Base-by-base conservation (phyloP, 2,888 invertebrate species). In the Dendrolimus houi region DNA sequence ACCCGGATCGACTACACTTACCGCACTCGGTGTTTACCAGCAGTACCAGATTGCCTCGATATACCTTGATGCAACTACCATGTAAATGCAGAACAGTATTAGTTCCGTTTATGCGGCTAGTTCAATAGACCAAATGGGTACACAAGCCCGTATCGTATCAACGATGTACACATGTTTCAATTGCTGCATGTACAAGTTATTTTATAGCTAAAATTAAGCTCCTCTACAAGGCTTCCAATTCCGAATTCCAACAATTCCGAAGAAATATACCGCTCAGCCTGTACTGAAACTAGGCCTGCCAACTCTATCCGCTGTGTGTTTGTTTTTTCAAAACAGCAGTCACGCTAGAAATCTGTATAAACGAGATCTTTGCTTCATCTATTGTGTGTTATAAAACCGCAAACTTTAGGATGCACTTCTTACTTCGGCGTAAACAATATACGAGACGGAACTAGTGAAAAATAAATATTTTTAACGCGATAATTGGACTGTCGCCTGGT, bases 1-100 rank as follows among this genome's bases (percentile, higher is more conserved):
- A 78, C 71, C 71, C 71, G 68, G 70, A 77, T 75, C 70, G 69
- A 73, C 71, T 75, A 65, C 71, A 71, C 70, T 69, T 73, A 71
- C 71, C 65, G 64, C 63, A 59, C 61, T 58, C 63, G 65, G 68
- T 76, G 81, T 81, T 81, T 79, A 75, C 77, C 69, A 67, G 75
- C 79, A 76, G 78, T 79, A 74, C 64, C 68, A 70, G 70, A 71
- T 74, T 69, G 67, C 62, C 63, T 62, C 58, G 59, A 56, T 63
- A 64, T 58, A 59, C 62, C 61, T 59, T 65, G 66, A 68, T 66
- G 68, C 68, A 65, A 68, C 67, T 64, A 62, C 64, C 61, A 64
- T 72, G 71, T 77, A 71, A 74, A 76, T 77, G 70, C 65, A 72
- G 69, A 75, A 74, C 66, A 62, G 62, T 63, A 64, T 67, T 68